Evolutionary conservation across 92 coral and sea anemone species (phyloP).

Genomic region (Montipora capitata): DNA sequence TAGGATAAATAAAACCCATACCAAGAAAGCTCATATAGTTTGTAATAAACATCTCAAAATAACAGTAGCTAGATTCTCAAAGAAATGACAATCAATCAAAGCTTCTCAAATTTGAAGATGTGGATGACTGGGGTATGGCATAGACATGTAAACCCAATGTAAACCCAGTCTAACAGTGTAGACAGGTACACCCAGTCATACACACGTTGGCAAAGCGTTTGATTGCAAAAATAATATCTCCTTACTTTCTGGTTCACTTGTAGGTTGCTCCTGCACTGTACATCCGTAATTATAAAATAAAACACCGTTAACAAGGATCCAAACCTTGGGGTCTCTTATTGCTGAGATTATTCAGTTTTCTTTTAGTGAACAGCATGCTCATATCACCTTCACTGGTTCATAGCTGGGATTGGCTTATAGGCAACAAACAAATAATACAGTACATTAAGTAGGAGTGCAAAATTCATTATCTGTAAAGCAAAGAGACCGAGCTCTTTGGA

Average conservation of each 20-base stretch:
- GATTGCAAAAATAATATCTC: background rate
- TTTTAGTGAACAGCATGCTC: constrained; percentile 8
- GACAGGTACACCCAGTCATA: too few relatives aligned
- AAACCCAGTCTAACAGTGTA: too few relatives aligned
- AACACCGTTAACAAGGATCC: constrained; percentile 21
- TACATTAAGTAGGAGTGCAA: background rate
- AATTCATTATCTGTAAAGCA: background rate
- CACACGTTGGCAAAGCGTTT: too few relatives aligned
- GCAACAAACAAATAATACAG: background rate
- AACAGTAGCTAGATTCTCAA: too few relatives aligned
- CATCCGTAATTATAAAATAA: constrained; percentile 8
- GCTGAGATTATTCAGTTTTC: constrained; percentile 17
- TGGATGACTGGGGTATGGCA: too few relatives aligned
- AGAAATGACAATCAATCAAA: too few relatives aligned
- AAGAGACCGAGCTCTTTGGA: background rate
- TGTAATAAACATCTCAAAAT: too few relatives aligned
- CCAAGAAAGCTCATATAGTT: too few relatives aligned
- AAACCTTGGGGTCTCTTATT: constrained; percentile 28
- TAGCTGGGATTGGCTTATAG: background rate
- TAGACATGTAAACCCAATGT: too few relatives aligned
- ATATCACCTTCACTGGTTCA: constrained; percentile 5
- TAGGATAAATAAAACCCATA: too few relatives aligned
- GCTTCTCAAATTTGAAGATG: too few relatives aligned
- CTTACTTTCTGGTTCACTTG: constrained; percentile 10
- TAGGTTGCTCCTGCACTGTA: constrained; percentile 10